A percentile compares a stretch with the other conserved stretches of the same genome.
Evolutionary conservation across 2,888 invertebrate genomes (phyloP).

Genomic region (Anticlea derivata): DNA sequence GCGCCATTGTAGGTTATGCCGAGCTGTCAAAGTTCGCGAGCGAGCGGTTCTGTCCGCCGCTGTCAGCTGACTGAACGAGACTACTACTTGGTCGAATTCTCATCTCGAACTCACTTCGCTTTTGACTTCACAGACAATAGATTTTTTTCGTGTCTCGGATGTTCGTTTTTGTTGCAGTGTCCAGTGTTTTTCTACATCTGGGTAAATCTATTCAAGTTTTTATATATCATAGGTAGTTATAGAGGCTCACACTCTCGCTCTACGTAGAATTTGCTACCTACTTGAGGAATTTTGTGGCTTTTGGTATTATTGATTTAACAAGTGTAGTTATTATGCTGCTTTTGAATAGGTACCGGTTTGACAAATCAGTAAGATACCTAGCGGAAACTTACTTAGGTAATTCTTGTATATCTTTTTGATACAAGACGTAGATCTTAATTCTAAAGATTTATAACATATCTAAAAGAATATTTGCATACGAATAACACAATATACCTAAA

Average conservation of each 20-base stretch:
- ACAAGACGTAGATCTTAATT: neutral
- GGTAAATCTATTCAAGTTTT: slow-evolving; percentile 19
- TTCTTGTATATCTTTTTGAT: neutral
- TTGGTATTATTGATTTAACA: neutral
- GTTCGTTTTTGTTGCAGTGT: slow-evolving; percentile 23
- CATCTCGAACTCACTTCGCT: slow-evolving; percentile 7
- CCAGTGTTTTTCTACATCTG: slow-evolving; percentile 18
- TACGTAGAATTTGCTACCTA: slow-evolving; percentile 15
- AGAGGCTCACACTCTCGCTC: slow-evolving; percentile 15
- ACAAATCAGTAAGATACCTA: no score
- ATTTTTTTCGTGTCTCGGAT: slow-evolving; percentile 25
- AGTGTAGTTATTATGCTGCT: neutral
- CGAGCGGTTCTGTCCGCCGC: slow-evolving; percentile 17
- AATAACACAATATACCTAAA: no score
- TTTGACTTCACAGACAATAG: slow-evolving; percentile 21
- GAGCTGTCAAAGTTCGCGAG: slow-evolving; percentile 15
- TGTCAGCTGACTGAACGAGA: slow-evolving; percentile 34
- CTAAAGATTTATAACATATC: neutral
- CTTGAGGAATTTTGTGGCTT: slow-evolving; percentile 12
- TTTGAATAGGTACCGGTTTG: neutral
- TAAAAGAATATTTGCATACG: slow-evolving; percentile 15
- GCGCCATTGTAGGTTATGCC: slow-evolving; percentile 13
- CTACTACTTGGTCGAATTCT: slow-evolving; percentile 7
- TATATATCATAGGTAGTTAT: slow-evolving; percentile 12
- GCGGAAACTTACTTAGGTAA: no score